Evolutionary conservation across 1,140 invertebrate genomes (phyloP), one percentile per base, ranked within the genome.

Genomic region (Ips typographus): DNA sequence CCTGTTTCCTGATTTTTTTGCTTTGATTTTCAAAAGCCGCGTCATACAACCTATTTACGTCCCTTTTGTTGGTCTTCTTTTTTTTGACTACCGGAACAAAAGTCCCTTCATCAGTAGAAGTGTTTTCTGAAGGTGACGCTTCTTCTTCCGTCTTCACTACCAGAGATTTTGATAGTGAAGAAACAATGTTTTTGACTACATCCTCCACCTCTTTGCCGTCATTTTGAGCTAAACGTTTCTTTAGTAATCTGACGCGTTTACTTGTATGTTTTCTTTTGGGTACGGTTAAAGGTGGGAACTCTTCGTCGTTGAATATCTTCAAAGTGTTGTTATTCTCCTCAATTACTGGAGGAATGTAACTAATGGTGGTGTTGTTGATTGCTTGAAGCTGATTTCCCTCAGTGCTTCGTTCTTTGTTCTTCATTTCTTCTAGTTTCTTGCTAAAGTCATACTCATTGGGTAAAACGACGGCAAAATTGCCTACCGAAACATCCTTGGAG

Each of bases 401-500:
- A n/a, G n/a, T n/a, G n/a, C n/a, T n/a, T 36, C 4, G 6, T 65
- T 65, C 66, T 41, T 71, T 74, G 4, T 53, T 36, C 47, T 63
- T 72, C n/a, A 72, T 51, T 22, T 68, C 40, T 51, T 72, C 36
- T 43, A 72, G 44, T 38, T 62, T 70, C 41, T 62, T 57, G n/a
- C 59, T 38, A 55, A 74, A 74, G 62, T 56, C 42, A 38, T 71
- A 62, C 8, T 39, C 43, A 4, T 47, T 69, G 7, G 73, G 71
- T 7, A 70, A 4, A 4, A 71, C 6, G 22, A 74, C 59, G 7
- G 65, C 68, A 49, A 63, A 70, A 37, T 71, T 74, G 3, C 73
- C 73, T n/a, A 71, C 71, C 37, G 73, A 63, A 44, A 65, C 71
- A 71, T 74, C 73, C 61, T 63, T 72, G 2, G 41, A 49, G 37